These are phyloP conservation scores for Apodemia zela DNA, from an alignment of 2,888 invertebrate species.

Conservation along the genomic window DNA sequence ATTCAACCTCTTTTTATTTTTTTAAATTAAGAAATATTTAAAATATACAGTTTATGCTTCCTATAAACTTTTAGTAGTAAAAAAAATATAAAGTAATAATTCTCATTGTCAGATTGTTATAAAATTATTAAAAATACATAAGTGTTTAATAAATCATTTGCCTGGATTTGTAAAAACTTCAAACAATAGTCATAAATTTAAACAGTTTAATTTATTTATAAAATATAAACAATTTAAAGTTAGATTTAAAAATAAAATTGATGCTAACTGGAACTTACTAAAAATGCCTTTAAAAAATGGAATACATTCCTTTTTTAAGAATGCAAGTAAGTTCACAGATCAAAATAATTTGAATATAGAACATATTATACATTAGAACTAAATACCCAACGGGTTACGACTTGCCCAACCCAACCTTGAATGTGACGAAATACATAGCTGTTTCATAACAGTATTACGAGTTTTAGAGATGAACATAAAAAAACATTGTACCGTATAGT, in stretches of 20 bases:
- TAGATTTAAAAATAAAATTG: too few relatives aligned
- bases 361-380: not conserved
- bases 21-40: not conserved
- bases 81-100: too few relatives aligned
- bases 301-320: not conserved
- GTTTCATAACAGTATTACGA: slow-evolving; percentile 75
- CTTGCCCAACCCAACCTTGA: slow-evolving; percentile 52
- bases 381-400: slow-evolving; percentile 25
- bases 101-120: too few relatives aligned
- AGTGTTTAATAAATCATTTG: too few relatives aligned
- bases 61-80: too few relatives aligned
- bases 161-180: too few relatives aligned
- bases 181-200: not conserved
- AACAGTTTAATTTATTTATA: too few relatives aligned
- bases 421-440: slow-evolving; percentile 58
- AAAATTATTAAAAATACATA: too few relatives aligned
- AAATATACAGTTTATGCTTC: not conserved
- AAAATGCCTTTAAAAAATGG: too few relatives aligned
- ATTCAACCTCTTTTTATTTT: not conserved
- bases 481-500: slow-evolving; percentile 74
- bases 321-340: not conserved
- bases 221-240: too few relatives aligned
- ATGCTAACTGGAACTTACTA: too few relatives aligned
- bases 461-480: slow-evolving; percentile 62
- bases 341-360: slow-evolving; percentile 6